These are phyloP conservation scores for Sialia sialis DNA, from an alignment of 2,113 vertebrate species.

Conservation along the genomic window DNA sequence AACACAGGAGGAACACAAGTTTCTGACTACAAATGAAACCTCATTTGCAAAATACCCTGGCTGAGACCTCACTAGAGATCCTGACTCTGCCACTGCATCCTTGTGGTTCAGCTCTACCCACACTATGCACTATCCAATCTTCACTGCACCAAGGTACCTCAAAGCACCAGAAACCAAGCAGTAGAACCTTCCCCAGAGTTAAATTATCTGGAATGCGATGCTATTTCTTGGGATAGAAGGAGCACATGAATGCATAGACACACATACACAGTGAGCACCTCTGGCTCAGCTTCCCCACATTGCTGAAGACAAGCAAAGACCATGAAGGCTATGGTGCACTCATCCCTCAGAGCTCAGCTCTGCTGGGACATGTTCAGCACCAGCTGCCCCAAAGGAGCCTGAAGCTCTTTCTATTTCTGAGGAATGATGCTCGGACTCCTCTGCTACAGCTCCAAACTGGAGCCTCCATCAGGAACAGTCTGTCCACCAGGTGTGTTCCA, in stretches of 20 bases:
- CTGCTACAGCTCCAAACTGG: not conserved
- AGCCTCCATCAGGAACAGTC: not conserved
- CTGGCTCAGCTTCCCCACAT: not conserved
- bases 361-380: not conserved
- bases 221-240: not conserved
- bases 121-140: not conserved
- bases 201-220: not conserved
- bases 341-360: not conserved
- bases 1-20: not conserved
- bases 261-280: not conserved
- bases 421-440: not conserved
- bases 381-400: not conserved
- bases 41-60: not conserved
- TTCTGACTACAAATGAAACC: not conserved
- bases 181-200: not conserved
- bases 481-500: not conserved
- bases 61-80: not conserved
- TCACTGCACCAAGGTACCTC: not conserved
- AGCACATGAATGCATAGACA: not conserved
- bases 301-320: not conserved
- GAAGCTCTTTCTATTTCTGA: not conserved
- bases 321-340: not conserved
- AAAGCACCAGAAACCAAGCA: not conserved
- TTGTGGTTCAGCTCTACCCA: not conserved
- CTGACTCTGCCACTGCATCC: not conserved